Base-by-base conservation (phyloP, 2,888 invertebrate genomes). In the Miltochrista miniata region DNA sequence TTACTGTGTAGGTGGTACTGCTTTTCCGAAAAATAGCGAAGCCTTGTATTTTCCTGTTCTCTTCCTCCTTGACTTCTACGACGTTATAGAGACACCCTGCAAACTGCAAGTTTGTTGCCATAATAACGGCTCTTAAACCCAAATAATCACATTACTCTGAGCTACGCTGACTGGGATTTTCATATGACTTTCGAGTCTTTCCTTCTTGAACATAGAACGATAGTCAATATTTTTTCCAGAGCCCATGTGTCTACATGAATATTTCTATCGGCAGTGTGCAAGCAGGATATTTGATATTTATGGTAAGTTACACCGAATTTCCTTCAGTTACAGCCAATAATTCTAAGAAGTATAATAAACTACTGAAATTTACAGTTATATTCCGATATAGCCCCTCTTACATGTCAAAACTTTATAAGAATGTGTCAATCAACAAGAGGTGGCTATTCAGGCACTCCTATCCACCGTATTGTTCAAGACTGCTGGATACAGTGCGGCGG, bases 401-500 rank as follows among this genome's bases (percentile, higher is more conserved):
- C 94, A 0, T 93, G 93, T 59, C 88, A 92, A 45, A 93, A 93
- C 62, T 94, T 94, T 66, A 70, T 93, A 18, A 90, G 92, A 13
- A 85, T 93, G 14, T 94, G 94, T 69, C 83, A 80, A 37, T 74
- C 75, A 3, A 83, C 62, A 39, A 82, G 64, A 34, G 87, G 90
- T 7, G 93, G 93, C 7, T 94, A 93, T 72, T 74, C 85, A 31
- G 93, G 93, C 42, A 92, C 93, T 0, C 88, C 92, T 2, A 83
- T 95, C 13, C 95, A 95, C 69, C 90, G 96, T 49, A 93, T 96
- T 42, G 94, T 94, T 11, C 92, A 93, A 67, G 93, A 93, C 57
- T 93, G 94, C 45, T 96, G 95, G 95, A 93, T 96, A 33, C 96
- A 96, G 73, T 93, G 94, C 48, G 95, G 95, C 30, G 93, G 93